Percentiles rank a stretch among this genome's conserved stretches.
Conservation (phyloP, 2,888 invertebrate species). For the Eilema caniola region DNA sequence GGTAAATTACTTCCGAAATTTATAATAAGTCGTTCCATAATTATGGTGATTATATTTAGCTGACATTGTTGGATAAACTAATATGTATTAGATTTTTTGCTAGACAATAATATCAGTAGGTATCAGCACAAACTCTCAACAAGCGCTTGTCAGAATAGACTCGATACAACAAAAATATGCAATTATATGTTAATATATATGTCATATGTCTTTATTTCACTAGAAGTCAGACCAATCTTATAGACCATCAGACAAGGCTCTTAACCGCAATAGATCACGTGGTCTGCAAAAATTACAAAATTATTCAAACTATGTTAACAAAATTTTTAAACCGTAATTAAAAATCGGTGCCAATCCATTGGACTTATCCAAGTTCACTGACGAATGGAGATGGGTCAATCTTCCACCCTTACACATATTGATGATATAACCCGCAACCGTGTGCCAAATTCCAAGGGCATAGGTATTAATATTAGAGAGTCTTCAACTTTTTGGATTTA, state of each 20-base stretch:
- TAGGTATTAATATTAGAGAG: not conserved
- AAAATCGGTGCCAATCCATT: conserved; percentile 6
- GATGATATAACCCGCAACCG: conserved; percentile 16
- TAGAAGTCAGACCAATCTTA: not conserved
- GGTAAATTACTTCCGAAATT: not conserved
- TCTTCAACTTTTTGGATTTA: not conserved
- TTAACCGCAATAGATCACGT: not conserved
- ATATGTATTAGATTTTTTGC: no score
- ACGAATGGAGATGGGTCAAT: conserved; percentile 5
- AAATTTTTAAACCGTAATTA: conserved; percentile 1
- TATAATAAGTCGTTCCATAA: not conserved
- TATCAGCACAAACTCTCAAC: no score
- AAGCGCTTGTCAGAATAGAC: no score
- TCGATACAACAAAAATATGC: no score
- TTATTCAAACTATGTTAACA: not conserved
- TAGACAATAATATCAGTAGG: no score
- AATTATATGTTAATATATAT: no score
- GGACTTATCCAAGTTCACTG: conserved; percentile 11
- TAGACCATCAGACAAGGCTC: not conserved
- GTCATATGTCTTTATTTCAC: no score
- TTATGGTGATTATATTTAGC: not conserved
- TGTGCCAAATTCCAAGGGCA: conserved; percentile 1
- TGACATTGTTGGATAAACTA: not conserved
- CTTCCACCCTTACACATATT: conserved; percentile 22
- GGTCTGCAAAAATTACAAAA: not conserved